Percentiles rank a stretch among this genome's conserved stretches.
Conservation (phyloP, 64 coral and sea anemone species). For the Cladopsammia gracilis region DNA sequence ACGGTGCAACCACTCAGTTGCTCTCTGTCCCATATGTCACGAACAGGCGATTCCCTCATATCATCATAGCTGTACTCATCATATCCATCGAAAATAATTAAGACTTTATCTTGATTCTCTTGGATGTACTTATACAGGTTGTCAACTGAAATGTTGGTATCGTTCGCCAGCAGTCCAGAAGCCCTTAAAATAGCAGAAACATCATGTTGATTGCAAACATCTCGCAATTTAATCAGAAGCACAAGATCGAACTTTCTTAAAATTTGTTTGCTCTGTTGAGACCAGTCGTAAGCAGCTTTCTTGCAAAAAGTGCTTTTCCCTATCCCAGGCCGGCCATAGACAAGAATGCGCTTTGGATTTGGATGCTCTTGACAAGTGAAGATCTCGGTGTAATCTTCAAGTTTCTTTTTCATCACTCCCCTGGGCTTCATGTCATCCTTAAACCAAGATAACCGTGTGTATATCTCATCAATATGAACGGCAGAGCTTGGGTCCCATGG, state of each 20-base stretch:
- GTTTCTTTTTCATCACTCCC: neutral
- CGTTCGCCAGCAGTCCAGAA: neutral
- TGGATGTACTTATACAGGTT: neutral
- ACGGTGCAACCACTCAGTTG: slow-evolving; percentile 5
- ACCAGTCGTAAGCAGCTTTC: neutral
- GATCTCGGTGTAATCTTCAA: slow-evolving; percentile 4
- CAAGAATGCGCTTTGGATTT: neutral
- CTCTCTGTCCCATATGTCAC: neutral
- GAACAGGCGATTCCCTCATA: neutral
- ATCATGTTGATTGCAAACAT: neutral
- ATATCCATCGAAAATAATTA: slow-evolving; percentile 51
- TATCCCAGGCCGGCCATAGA: slow-evolving; percentile 2
- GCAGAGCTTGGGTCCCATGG: neutral
- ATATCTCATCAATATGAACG: neutral
- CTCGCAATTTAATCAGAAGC: neutral
- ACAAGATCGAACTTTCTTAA: neutral
- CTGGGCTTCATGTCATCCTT: neutral
- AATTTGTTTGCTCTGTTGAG: neutral
- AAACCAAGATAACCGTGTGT: neutral
- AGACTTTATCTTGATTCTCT: slow-evolving; percentile 31
- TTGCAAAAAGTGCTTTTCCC: neutral
- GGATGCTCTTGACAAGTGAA: neutral
- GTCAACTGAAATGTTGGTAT: neutral
- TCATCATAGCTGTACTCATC: slow-evolving; percentile 42
- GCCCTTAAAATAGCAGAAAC: neutral